phyloP scores from a whole-genome alignment of 2,888 invertebrate species.

The Neoitamus cyanurus region DNA sequence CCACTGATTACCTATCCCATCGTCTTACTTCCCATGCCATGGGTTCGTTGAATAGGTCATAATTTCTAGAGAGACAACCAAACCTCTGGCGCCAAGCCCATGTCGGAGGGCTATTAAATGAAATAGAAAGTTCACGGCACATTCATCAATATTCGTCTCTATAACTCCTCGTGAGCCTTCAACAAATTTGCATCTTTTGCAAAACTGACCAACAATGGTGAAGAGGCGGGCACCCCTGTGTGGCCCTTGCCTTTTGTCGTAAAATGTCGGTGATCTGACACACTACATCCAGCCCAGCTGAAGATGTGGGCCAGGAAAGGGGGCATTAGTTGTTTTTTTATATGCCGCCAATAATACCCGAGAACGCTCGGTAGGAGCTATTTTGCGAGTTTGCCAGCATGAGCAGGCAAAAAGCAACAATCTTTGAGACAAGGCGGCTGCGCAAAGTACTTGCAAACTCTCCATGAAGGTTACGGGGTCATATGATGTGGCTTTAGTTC shows the following conservation, averaged over 20 bases:
- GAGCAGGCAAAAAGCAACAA: background rate
- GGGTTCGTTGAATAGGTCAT: background rate
- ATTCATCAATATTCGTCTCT: background rate
- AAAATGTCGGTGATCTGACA: background rate
- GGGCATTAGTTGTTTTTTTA: background rate
- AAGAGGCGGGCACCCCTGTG: background rate
- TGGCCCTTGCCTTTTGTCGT: constrained; percentile 8
- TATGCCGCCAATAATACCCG: background rate
- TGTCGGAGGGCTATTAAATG: background rate
- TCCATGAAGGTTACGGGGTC: constrained; percentile 39
- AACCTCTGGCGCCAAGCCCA: constrained; percentile 5
- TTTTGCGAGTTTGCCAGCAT: background rate
- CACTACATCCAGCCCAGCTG: background rate
- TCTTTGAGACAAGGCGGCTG: background rate
- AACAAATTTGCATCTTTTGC: constrained; percentile 17
- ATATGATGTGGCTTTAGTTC: constrained; percentile 14
- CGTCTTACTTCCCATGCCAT: background rate
- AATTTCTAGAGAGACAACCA: background rate
- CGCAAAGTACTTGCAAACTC: background rate
- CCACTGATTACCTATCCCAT: background rate
- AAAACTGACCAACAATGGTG: constrained; percentile 24
- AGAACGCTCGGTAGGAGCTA: background rate
- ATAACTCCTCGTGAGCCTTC: background rate
- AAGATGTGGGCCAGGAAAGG: constrained; percentile 11
- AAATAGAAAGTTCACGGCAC: constrained; percentile 24